These are phyloP conservation scores for Gymnoscopelus microlampas DNA, from an alignment of 2,797 vertebrate genomes.

Conservation along the genomic window DNA sequence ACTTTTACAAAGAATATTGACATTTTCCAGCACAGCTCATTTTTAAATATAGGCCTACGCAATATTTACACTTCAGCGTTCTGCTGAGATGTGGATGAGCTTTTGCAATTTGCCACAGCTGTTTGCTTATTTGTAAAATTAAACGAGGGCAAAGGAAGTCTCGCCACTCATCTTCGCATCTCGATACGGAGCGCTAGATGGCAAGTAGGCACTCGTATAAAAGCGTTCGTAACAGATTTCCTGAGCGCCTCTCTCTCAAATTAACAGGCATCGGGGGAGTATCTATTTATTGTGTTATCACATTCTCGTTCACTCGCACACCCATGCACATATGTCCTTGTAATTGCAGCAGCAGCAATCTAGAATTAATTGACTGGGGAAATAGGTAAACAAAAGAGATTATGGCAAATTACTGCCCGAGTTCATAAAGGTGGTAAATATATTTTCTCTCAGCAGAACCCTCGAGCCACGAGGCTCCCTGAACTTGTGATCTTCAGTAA, in stretches of 20 bases:
- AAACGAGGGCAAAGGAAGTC: conserved; percentile 19
- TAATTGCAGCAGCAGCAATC: conserved; percentile 62
- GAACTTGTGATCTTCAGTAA: conserved; percentile 16
- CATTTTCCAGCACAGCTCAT: no score
- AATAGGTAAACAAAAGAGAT: conserved; percentile 64
- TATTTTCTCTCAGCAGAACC: conserved; percentile 19
- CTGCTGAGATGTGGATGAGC: no score
- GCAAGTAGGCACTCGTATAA: conserved; percentile 49
- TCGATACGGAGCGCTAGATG: conserved; percentile 13
- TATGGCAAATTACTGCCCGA: conserved; percentile 58
- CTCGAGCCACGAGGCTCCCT: not conserved
- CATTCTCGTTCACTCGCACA: conserved; percentile 28
- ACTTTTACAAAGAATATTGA: no score
- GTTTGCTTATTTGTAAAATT: conserved; percentile 16
- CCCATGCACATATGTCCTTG: conserved; percentile 64
- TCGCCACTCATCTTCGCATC: conserved; percentile 13
- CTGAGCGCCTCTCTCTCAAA: conserved; percentile 49
- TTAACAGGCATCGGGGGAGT: conserved; percentile 55
- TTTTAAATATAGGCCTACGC: no score
- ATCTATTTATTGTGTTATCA: conserved; percentile 57
- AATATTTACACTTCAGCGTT: no score
- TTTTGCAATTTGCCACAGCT: conserved; percentile 24
- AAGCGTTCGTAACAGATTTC: conserved; percentile 9
- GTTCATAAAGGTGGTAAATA: conserved; percentile 52
- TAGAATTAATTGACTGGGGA: conserved; percentile 68